Evolutionary conservation across 2,113 vertebrate species (phyloP), one percentile per base, ranked within the genome.

Genomic region (Thryonomys swinderianus): DNA sequence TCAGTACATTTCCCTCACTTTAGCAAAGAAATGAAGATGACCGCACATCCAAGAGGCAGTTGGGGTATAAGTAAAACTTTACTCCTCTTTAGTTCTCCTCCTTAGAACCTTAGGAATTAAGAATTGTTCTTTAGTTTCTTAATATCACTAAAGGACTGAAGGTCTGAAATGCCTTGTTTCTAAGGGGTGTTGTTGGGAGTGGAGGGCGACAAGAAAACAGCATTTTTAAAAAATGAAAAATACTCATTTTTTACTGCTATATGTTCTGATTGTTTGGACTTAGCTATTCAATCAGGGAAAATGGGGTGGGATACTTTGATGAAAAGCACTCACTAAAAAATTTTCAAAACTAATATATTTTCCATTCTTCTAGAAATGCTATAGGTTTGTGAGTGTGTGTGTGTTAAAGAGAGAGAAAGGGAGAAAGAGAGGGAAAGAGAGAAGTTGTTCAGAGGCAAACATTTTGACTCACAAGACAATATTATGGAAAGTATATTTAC

Each of bases 401-500:
- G 53, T 12, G n/a, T n/a, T n/a, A n/a, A n/a, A n/a, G n/a, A n/a
- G n/a, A n/a, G n/a, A n/a, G n/a, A n/a, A n/a, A n/a, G n/a, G n/a
- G n/a, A n/a, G n/a, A n/a, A n/a, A n/a, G n/a, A n/a, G n/a, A n/a
- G n/a, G n/a, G n/a, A n/a, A n/a, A n/a, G n/a, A n/a, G n/a, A n/a
- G 66, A 69, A 81, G 79, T 62, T 42, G 78, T 96, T 95, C 61
- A 32, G 18, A 95, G 85, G 55, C 48, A 95, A 95, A 25, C 18
- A 74, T 85, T 90, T 78, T 83, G 76, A 7, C 97, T 93, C 87
- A 88, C 34, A 96, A 97, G 97, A 95, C n/a, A 94, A 88, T 21
- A 64, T n/a, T n/a, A n/a, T n/a, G n/a, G n/a, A 80, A 69, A 78
- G 67, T 20, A 59, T 71, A 81, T 93, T 66, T 12, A 81, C 42